Percentiles rank a stretch among this genome's conserved stretches.
Conservation (phyloP, 2,797 vertebrate species). For the Lycodopsis pacificus region DNA sequence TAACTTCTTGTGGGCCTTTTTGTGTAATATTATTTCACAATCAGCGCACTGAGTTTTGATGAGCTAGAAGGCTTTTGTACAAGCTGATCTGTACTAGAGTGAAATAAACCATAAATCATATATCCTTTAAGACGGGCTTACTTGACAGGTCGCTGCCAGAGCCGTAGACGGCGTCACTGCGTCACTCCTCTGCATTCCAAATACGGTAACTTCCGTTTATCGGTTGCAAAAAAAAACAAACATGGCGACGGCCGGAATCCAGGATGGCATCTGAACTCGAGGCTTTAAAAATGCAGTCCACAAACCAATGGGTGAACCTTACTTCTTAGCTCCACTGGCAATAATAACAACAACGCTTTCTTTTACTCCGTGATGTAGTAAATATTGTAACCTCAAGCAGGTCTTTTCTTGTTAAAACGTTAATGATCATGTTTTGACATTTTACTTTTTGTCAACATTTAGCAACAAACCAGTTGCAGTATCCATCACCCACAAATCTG, state of each 20-base stretch:
- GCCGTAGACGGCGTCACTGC: too few relatives aligned
- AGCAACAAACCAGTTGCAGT: background rate
- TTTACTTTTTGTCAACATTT: constrained; percentile 2
- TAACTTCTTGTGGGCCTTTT: background rate
- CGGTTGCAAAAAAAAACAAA: too few relatives aligned
- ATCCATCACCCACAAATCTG: constrained; percentile 19
- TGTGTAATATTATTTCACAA: background rate
- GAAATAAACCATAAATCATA: too few relatives aligned
- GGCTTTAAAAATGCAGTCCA: too few relatives aligned
- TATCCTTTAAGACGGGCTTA: too few relatives aligned
- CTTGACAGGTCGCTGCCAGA: too few relatives aligned
- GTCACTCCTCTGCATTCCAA: too few relatives aligned
- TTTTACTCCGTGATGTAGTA: background rate
- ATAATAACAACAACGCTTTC: background rate
- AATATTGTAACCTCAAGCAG: background rate
- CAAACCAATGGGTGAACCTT: background rate
- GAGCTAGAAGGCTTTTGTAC: background rate
- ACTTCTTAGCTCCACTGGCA: background rate
- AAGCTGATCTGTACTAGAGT: too few relatives aligned
- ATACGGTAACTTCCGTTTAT: too few relatives aligned
- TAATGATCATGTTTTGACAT: background rate
- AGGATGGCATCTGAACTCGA: too few relatives aligned
- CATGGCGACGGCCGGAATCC: too few relatives aligned
- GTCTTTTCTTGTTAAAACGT: background rate
- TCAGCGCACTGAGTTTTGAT: background rate